Evolutionary conservation across 2,797 vertebrate species (phyloP), one percentile per base, ranked within the genome.

Genomic region (Anas bernieri): DNA sequence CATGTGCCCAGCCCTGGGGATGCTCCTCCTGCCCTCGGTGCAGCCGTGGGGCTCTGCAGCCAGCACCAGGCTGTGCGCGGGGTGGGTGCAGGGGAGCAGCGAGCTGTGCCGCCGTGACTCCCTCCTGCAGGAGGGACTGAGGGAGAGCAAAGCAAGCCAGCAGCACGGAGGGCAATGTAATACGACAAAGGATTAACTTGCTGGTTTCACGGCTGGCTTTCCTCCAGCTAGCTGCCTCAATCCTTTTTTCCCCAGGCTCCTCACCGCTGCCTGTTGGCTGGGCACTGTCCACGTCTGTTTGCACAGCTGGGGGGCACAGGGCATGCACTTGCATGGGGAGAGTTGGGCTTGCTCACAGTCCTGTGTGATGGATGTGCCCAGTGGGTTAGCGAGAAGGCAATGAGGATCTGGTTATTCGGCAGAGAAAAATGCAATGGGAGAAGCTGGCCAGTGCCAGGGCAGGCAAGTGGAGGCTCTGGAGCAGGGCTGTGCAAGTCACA

Each of bases 401-500:
- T 0, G 0, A 12, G 67, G 55, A 6, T 20, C 56, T 11, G 56
- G 48, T 20, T n/a, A 28, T 46, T 45, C 1, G 0, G 15, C 8
- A 3, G 17, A 37, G 58, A 18, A 9, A 23, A 31, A 12, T 22
- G 43, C 2, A 3, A 54, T 28, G n/a, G 58, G 17, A n/a, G 50
- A 52, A 69, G 39, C 56, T 15, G 61, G 12, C 61, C 46, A 0
- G 3, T 6, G 30, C 48, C 2, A 5, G 41, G 70, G 17, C 6
- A 12, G 33, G 45, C 0, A 0, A 23, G 8, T 5, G 9, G 26
- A 73, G 37, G 33, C 46, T 55, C 61, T 1, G 3, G 48, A 50
- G 30, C 6, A 0, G 41, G 20, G 15, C 78, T 31, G 30, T 4
- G 1, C 11, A 4, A 66, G 45, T 68, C 1, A 6, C 28, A 1